phyloP scores from a whole-genome alignment of 2,113 vertebrate genomes.

The Mionectes macconnelli region DNA sequence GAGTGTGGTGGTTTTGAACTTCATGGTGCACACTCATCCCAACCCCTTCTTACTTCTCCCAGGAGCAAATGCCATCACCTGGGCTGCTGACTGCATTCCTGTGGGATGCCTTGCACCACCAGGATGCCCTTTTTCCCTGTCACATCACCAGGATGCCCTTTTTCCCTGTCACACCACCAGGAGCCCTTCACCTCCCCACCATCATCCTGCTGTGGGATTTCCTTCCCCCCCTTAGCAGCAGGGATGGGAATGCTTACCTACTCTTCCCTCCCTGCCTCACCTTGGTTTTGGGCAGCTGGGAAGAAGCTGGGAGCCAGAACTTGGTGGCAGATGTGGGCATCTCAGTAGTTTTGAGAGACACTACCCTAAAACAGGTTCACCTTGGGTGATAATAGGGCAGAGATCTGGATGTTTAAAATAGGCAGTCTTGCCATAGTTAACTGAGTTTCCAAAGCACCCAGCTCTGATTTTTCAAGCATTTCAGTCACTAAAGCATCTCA shows the following conservation, averaged over 20 bases:
- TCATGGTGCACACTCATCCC: accelerated
- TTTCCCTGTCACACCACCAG: neutral
- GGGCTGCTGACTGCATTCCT: neutral
- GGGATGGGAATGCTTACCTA: neutral
- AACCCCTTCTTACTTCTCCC: neutral
- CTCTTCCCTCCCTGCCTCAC: neutral
- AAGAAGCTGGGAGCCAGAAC: neutral
- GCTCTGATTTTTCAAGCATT: neutral
- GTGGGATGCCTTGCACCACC: neutral
- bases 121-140: neutral
- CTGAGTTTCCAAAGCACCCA: neutral
- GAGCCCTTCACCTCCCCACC: neutral
- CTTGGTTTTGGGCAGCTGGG: neutral
- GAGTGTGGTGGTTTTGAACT: accelerated
- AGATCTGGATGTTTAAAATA: neutral
- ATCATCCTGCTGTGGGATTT: neutral
- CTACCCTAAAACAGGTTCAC: neutral
- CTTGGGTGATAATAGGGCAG: neutral
- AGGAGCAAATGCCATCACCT: accelerated
- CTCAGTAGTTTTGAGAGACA: neutral
- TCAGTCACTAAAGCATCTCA: neutral
- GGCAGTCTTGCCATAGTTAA: neutral
- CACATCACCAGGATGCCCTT: neutral
- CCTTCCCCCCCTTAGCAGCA: neutral
- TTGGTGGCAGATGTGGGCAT: accelerated